Evolutionary conservation across 2,888 invertebrate genomes (phyloP), one percentile per base, ranked within the genome.

Genomic region (Hedychridium roseum): DNA sequence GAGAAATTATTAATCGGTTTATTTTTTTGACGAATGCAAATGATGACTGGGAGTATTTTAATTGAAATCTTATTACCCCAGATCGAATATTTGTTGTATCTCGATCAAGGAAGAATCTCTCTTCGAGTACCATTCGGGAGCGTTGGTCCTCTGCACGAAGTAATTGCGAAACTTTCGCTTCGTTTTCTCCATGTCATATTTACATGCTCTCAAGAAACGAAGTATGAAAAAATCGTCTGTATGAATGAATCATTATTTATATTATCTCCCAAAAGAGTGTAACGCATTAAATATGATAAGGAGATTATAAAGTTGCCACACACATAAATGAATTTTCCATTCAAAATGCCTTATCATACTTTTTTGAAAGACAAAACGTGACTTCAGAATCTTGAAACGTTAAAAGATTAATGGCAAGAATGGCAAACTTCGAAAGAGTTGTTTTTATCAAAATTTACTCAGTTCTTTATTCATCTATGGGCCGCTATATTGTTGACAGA

Each of bases 61-160:
- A n/a, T n/a, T n/a, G n/a, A n/a, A n/a, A n/a, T n/a, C n/a, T n/a
- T n/a, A 50, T 66, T 68, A 80, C 80, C 87, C 88, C 3, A 86
- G 53, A 27, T 81, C 70, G 0, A 86, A 75, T 5, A 88, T 70
- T 49, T 85, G 84, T 59, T 83, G 82, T 11, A 88, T 70, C 71
- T 84, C 81, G 2, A 83, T 81, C 15, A 82, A 61, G 27, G 76
- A 71, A 0, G 88, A 87, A 78, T 88, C 81, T 48, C 87, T 79
- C 56, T 85, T 81, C 15, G 69, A 49, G 66, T 84, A 88, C 88
- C 88, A 88, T 69, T 87, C 85, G 0, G 83, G 79, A 20, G 82
- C 68, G 43, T 81, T 80, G 0, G 79, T 70, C 44, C 84, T 80
- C 80, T 87, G 84, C 32, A 75, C 76, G 62, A 85, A 84, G 68